Conservation (phyloP, 2,888 invertebrate genomes). For the Baccha elongata region DNA sequence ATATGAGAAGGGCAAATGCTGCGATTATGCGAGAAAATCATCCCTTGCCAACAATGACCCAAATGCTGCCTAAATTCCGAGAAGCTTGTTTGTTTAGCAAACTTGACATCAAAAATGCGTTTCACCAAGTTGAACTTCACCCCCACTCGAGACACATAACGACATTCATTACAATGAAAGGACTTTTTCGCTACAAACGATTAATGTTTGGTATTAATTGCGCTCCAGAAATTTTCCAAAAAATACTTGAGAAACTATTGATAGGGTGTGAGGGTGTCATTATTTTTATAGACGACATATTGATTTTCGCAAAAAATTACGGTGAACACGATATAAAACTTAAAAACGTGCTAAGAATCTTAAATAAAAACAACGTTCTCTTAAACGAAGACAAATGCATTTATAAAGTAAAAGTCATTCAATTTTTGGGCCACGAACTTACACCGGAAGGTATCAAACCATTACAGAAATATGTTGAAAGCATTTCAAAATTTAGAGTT, state of each 20-base stretch:
- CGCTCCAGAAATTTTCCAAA: conserved; percentile 77
- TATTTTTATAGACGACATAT: conserved; percentile 79
- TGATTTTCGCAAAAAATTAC: conserved; percentile 79
- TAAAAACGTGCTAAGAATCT: neutral
- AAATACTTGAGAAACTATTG: conserved; percentile 48
- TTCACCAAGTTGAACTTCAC: conserved; percentile 78
- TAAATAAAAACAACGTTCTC: conserved; percentile 20
- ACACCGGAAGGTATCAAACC: conserved; percentile 75
- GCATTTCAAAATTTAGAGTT: conserved; percentile 17
- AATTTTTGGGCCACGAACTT: conserved; percentile 77
- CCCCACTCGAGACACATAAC: conserved; percentile 79
- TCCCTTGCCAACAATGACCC: conserved; percentile 31
- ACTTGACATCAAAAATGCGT: conserved; percentile 78
- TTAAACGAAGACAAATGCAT: conserved; percentile 32
- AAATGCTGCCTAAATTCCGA: conserved; percentile 27
- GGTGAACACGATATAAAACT: conserved; percentile 8
- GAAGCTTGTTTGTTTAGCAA: conserved; percentile 75
- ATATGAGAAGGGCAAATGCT: conserved; percentile 26
- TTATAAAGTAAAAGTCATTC: conserved; percentile 47
- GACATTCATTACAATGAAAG: conserved; percentile 75
- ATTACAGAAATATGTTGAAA: conserved; percentile 10
- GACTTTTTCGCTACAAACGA: conserved; percentile 73
- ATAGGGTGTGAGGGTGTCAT: conserved; percentile 77
- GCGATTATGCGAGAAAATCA: conserved; percentile 31
- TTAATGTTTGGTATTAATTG: conserved; percentile 30